phyloP scores from a whole-genome alignment of 2,797 vertebrate species.

The Lutjanus argentimaculatus region DNA sequence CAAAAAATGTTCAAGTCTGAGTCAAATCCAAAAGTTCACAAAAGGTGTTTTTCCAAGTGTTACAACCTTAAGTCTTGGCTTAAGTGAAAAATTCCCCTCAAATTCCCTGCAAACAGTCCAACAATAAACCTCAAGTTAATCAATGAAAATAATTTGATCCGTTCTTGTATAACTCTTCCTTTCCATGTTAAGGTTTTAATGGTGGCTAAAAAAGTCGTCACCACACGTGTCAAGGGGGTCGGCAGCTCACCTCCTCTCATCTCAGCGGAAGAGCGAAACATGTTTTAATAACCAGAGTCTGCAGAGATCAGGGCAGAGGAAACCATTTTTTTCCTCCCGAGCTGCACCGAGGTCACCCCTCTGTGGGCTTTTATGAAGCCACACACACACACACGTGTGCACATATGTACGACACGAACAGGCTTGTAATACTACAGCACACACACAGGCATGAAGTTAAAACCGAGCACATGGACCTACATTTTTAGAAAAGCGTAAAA shows the following conservation, averaged over 20 bases:
- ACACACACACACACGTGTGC: conserved; percentile 27
- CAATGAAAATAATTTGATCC: background rate
- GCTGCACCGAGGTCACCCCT: conserved; percentile 65
- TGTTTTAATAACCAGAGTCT: conserved; percentile 80
- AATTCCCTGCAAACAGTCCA: background rate
- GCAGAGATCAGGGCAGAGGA: conserved; percentile 77
- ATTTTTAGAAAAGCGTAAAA: conserved; percentile 29
- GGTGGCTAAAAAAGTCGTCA: conserved; percentile 18
- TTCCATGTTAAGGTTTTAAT: conserved; percentile 23
- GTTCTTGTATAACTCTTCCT: background rate
- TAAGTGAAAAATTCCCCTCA: background rate
- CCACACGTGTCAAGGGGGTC: conserved; percentile 46
- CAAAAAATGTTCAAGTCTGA: background rate
- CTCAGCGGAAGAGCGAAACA: conserved; percentile 76
- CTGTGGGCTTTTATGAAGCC: conserved; percentile 44
- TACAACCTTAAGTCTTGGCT: background rate
- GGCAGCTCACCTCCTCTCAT: conserved; percentile 67
- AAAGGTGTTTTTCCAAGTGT: background rate
- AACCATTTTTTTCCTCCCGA: conserved; percentile 59
- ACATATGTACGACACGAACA: conserved; percentile 38
- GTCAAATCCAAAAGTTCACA: background rate
- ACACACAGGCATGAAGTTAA: conserved; percentile 25
- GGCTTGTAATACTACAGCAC: conserved; percentile 3
- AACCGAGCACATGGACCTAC: conserved; percentile 27
- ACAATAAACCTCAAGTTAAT: conserved; percentile 24